phyloP scores from a whole-genome alignment of 2,797 vertebrate species.

The Phoeniculus purpureus region DNA sequence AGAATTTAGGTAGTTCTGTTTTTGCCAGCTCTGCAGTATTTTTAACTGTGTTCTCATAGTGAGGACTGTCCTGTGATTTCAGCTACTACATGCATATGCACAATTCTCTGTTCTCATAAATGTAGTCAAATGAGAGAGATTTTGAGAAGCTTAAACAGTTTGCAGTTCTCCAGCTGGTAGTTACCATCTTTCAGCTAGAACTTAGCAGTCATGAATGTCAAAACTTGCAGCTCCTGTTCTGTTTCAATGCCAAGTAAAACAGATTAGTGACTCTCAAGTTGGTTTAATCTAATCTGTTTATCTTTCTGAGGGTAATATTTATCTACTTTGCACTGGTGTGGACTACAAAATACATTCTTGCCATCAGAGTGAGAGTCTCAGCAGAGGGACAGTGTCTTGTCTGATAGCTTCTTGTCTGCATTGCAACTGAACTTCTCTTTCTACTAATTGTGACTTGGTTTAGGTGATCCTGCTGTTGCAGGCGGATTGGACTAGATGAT shows the following conservation, averaged over 20 bases:
- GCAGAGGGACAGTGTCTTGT: neutral
- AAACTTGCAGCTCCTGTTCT: slow-evolving; percentile 23
- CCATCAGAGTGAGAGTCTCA: neutral
- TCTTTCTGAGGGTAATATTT: slow-evolving; percentile 43
- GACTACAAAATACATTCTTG: neutral
- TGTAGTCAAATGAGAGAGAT: neutral
- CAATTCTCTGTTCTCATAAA: neutral
- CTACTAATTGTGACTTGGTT: too few species aligned
- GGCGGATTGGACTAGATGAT: too few species aligned
- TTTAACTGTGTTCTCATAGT: neutral
- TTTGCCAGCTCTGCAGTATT: neutral
- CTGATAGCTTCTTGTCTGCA: neutral
- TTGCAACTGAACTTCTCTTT: neutral
- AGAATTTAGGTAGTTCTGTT: slow-evolving; percentile 18
- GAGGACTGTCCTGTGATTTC: slow-evolving; percentile 12
- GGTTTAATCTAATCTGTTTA: slow-evolving; percentile 43
- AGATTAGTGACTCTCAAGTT: neutral
- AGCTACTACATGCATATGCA: neutral
- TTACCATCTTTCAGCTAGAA: slow-evolving; percentile 9
- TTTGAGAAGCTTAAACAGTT: slow-evolving; percentile 15
- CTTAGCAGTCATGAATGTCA: neutral
- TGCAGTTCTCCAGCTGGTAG: slow-evolving; percentile 15
- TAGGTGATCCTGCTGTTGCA: too few species aligned
- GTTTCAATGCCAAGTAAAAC: slow-evolving; percentile 29
- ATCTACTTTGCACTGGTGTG: neutral